phyloP scores from a whole-genome alignment of 2,113 vertebrate genomes.

The Saguinus midas region DNA sequence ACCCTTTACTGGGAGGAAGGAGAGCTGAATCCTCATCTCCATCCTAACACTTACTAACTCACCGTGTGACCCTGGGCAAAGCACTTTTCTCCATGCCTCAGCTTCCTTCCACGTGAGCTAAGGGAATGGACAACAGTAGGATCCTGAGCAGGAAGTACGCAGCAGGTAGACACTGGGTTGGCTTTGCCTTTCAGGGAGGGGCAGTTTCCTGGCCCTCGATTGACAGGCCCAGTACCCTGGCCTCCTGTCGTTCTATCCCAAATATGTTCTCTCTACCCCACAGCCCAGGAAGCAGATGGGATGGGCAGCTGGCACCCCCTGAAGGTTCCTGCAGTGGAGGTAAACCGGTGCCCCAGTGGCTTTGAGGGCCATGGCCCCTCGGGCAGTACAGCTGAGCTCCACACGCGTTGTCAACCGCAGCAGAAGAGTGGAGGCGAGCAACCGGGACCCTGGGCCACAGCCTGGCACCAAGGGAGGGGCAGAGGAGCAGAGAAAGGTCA shows the following conservation, averaged over 20 bases:
- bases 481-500: background rate
- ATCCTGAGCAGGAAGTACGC: background rate
- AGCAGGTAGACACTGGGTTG: background rate
- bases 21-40: background rate
- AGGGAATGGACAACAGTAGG: background rate
- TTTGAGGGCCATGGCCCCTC: background rate
- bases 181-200: background rate
- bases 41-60: background rate
- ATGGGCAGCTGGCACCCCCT: background rate
- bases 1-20: background rate
- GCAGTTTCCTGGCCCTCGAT: background rate
- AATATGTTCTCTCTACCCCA: background rate
- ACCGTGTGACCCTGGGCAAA: background rate
- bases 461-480: slow-evolving; percentile 53
- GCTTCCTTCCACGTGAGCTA: background rate
- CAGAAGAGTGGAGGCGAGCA: slow-evolving; percentile 94
- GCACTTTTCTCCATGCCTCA: background rate
- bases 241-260: background rate
- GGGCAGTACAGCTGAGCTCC: slow-evolving; percentile 84
- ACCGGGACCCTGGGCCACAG: slow-evolving; percentile 86
- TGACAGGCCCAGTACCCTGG: background rate
- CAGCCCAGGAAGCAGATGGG: background rate
- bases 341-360: slow-evolving; percentile 13
- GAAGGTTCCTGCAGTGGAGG: slow-evolving; percentile 67
- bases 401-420: slow-evolving; percentile 94